Percentiles rank a stretch among this genome's conserved stretches.
These are phyloP conservation scores for Eupsilia transversa DNA, from an alignment of 2,888 invertebrate species.

Conservation along the genomic window DNA sequence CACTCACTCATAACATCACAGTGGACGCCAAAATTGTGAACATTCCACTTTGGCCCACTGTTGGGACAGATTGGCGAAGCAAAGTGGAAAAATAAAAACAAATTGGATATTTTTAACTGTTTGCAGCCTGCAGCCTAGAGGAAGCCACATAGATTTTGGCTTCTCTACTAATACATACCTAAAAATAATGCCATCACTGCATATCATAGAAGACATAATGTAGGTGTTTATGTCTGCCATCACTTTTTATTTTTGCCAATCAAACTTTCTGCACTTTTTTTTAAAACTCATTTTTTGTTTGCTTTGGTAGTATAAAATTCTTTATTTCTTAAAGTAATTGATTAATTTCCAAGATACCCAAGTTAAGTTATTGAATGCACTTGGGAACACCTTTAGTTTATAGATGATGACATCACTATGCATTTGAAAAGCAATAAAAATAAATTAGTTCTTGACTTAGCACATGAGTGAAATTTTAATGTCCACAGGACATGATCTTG, in stretches of 20 bases:
- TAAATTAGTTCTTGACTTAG: constrained; percentile 34
- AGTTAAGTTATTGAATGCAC: constrained; percentile 21
- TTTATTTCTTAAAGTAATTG: constrained; percentile 30
- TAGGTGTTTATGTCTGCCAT: no score
- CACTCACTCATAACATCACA: no score
- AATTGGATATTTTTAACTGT: not conserved
- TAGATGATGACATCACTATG: constrained; percentile 34
- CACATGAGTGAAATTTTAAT: constrained; percentile 34
- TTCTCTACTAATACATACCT: not conserved
- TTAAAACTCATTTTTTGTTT: no score
- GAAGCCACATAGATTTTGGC: no score
- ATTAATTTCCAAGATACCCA: constrained; percentile 15
- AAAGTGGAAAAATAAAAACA: no score
- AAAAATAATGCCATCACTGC: not conserved
- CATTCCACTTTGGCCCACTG: no score
- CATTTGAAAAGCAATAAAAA: constrained; percentile 55
- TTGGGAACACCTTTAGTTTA: constrained; percentile 26
- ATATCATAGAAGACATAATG: not conserved
- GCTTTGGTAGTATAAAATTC: not conserved
- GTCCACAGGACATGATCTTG: constrained; percentile 20
- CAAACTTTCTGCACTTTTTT: no score
- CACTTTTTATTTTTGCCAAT: no score
- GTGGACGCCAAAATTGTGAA: no score
- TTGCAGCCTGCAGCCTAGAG: no score
- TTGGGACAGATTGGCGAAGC: no score